Base-by-base conservation (phyloP, 2,888 invertebrate genomes). In the Drosophila acutilabella region DNA sequence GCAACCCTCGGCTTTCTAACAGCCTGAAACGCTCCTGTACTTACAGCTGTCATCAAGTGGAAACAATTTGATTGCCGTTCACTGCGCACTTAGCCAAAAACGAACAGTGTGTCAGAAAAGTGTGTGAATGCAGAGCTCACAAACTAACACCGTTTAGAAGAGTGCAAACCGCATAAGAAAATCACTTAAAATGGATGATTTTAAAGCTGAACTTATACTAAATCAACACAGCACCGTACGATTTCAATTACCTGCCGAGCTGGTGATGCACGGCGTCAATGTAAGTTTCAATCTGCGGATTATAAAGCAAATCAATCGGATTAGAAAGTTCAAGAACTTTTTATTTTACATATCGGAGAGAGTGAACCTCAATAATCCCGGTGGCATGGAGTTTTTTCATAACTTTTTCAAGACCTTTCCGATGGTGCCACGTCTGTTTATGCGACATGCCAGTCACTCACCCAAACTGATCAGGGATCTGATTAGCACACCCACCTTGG, bases 261-360 rank as follows among this genome's bases (percentile, higher is more conserved):
- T 33, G 10, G 44, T 40, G n/a, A n/a, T 71, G 50, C 71, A 68
- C 1, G 0, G 6, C 20, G 64, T 89, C 1, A 77, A 79, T 41
- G 78, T 59, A 6, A 62, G 52, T 0, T 83, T 90, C 36, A 52
- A 89, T 0, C 58, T 90, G 4, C 61, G 87, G 2, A 30, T 90
- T 6, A 36, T 90, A n/a, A 40, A 36, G 1, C 64, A 68, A 13
- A 58, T 90, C 16, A 58, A 88, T 41, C 53, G 70, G 4, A 16
- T 74, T 11, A 78, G 83, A 45, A 57, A 72, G 4, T 90, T 91
- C 14, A 79, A 77, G 48, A 91, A 88, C 53, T 78, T 89, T 13
- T 71, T 90, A 0, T 85, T 91, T n/a, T 90, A 81, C 45, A 72
- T 91, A 56, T 88, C 91, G 42, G 83, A 89, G 40, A 47, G 71